These are phyloP conservation scores for Eulimnadia texana DNA, from an alignment of 1,140 invertebrate genomes.

Conservation along the genomic window DNA sequence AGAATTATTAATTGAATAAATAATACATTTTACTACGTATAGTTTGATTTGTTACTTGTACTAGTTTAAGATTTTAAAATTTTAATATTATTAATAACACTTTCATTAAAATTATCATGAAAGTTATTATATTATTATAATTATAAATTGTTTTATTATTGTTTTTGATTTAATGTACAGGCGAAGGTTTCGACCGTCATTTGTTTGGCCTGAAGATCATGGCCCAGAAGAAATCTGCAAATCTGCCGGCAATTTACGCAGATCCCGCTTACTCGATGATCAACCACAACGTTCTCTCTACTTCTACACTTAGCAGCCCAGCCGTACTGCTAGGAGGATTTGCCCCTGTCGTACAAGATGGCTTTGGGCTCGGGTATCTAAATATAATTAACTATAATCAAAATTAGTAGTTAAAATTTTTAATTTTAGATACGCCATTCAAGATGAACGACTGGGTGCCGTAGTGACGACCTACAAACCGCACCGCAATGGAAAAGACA, in stretches of 20 bases:
- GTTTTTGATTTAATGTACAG: conserved; percentile 28
- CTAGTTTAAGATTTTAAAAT: too few relatives aligned
- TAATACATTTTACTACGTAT: too few relatives aligned
- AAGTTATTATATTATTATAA: conserved; percentile 1
- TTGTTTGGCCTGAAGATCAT: conserved; percentile 64
- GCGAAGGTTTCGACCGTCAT: conserved; percentile 92
- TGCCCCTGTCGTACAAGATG: conserved; percentile 78
- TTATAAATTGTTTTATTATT: conserved; percentile 10
- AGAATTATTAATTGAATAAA: too few relatives aligned
- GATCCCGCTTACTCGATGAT: conserved; percentile 66
- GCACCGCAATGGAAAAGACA: conserved; percentile 49
- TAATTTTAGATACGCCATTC: conserved; percentile 48
- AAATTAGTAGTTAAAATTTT: background rate
- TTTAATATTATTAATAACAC: too few relatives aligned
- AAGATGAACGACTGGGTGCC: conserved; percentile 55
- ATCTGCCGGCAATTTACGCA: conserved; percentile 50
- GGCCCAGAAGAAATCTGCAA: conserved; percentile 28
- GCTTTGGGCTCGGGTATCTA: conserved; percentile 70
- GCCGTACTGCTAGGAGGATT: conserved; percentile 80
- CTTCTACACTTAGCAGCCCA: conserved; percentile 82
- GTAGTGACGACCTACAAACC: conserved; percentile 60
- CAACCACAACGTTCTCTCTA: conserved; percentile 87
- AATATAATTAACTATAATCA: background rate
- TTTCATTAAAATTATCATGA: background rate
- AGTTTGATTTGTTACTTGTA: too few relatives aligned